Base-by-base conservation (phyloP, 1,140 invertebrate genomes). In the Ptiloglossa arizonensis region DNA sequence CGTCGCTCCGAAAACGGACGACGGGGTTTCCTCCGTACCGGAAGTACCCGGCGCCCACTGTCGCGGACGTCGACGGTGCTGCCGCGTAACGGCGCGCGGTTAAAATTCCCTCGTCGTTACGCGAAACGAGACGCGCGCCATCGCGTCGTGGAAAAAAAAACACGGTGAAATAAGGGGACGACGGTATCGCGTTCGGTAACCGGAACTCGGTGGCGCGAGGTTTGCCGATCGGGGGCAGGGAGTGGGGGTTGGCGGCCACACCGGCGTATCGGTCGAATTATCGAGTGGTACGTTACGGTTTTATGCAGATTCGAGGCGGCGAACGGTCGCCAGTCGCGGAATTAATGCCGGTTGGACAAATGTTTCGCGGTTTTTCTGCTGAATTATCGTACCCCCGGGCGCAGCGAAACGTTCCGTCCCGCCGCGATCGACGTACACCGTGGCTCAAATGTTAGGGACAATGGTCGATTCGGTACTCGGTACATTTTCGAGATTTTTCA, bases 311-410 rank as follows among this genome's bases (percentile, higher is more conserved):
- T 84, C 72, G 41, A 8, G 70, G 71, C 62, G 63, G 82, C n/a
- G 81, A 87, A 79, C 74, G 66, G 56, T 59, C 62, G 71, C 60
- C 85, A 81, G 78, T 80, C 81, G 62, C 76, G 67, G 76, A 89
- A 89, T 87, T 88, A 89, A 89, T 88, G 88, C 81, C 56, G 56
- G 60, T 27, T 70, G 81, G 75, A 86, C 82, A 83, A 89, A 89
- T 85, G 88, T 87, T 87, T 85, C 83, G 83, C 79, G 81, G 83
- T 81, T 89, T 89, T 88, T 88, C 84, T 86, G 81, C 73, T 84
- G 80, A 87, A 82, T 87, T 87, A 87, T 87, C 74, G 86, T 87
- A 68, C 80, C 86, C 86, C 44, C 32, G 80, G 82, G 86, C 63
- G 48, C 59, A 66, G 68, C 82, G 66, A 77, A 84, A 83, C 81